A percentile compares a stretch with the other conserved stretches of the same genome.
Evolutionary conservation across 2,888 invertebrate species (phyloP).

Genomic region (Acleris sparsana): DNA sequence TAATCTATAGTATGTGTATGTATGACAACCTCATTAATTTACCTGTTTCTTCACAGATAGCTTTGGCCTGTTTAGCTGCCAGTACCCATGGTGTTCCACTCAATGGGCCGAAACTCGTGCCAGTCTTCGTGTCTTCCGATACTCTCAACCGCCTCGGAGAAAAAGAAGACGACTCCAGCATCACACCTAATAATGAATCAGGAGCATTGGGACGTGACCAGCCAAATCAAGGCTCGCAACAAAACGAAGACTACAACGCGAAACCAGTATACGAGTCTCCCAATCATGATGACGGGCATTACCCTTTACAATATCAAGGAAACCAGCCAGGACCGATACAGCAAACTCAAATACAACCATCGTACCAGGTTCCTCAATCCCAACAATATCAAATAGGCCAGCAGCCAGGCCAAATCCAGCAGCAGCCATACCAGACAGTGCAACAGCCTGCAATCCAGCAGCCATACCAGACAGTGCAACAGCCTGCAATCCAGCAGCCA

Average conservation of each 20-base stretch:
- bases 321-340: neutral
- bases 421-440: constrained; percentile 7
- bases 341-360: neutral
- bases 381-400: constrained; percentile 13
- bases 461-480: constrained; percentile 1
- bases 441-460: constrained; percentile 16
- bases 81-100: constrained; percentile 1
- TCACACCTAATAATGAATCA: neutral
- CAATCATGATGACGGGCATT: constrained; percentile 1
- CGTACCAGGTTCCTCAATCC: neutral
- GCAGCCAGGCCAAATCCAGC: constrained; percentile 9
- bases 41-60: constrained; percentile 21
- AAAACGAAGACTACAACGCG: constrained; percentile 6
- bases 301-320: neutral
- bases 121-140: constrained; percentile 57
- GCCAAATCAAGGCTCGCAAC: constrained; percentile 15
- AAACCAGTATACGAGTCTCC: constrained; percentile 19
- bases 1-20: too few species aligned
- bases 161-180: constrained; percentile 22
- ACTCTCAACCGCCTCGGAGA: constrained; percentile 51
- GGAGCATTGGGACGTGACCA: neutral
- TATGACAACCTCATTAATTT: neutral
- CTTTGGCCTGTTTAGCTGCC: neutral
- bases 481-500: neutral
- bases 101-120: constrained; percentile 41